phyloP scores from a whole-genome alignment of 2,888 invertebrate species.

The Lamellibrachia satsuma region DNA sequence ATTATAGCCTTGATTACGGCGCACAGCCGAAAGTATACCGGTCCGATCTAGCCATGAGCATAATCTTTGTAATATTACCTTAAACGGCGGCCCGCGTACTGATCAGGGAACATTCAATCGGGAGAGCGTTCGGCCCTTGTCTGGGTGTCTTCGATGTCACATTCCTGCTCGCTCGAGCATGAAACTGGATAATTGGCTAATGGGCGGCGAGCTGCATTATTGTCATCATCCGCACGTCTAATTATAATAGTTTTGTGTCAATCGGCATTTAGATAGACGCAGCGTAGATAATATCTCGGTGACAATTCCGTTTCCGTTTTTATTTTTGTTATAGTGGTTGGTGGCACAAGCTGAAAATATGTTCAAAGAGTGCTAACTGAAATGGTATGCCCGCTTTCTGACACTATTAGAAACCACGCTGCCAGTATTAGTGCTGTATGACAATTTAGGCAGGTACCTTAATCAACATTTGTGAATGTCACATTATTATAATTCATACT shows the following conservation, averaged over 20 bases:
- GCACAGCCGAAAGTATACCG: background rate
- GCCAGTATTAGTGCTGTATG: too few relatives aligned
- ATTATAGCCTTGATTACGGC: background rate
- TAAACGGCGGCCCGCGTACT: background rate
- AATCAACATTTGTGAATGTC: too few relatives aligned
- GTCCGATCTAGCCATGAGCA: background rate
- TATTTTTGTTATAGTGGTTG: background rate
- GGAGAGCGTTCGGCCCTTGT: background rate
- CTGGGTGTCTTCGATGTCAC: background rate
- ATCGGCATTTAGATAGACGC: background rate
- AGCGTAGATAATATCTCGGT: background rate
- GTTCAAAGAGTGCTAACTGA: background rate
- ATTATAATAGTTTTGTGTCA: background rate
- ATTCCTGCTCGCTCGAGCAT: background rate
- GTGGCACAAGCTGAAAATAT: background rate
- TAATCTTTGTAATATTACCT: background rate
- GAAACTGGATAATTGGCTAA: background rate
- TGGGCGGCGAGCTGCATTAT: background rate
- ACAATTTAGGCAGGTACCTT: too few relatives aligned
- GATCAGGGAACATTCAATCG: background rate
- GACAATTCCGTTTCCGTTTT: constrained; percentile 6
- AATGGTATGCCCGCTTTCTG: too few relatives aligned
- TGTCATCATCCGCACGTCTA: background rate
- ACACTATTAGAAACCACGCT: background rate
- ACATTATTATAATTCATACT: too few relatives aligned